Percentiles rank a stretch among this genome's conserved stretches.
phyloP scores from a whole-genome alignment of 2,888 invertebrate species.

The Drosophila subsilvestris region DNA sequence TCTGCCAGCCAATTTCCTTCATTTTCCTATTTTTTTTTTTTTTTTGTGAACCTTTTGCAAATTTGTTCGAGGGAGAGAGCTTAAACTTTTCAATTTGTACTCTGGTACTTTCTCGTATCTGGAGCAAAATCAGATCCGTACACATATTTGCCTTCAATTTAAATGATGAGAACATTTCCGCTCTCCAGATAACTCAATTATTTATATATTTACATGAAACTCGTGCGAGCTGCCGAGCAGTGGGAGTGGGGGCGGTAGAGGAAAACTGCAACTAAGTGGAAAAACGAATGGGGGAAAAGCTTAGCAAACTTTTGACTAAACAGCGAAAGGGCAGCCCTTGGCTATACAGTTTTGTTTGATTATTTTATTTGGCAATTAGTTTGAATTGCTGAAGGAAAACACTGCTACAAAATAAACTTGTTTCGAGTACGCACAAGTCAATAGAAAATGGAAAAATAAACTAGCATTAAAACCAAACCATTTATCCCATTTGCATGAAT shows the following conservation, averaged over 20 bases:
- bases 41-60: conserved; percentile 40
- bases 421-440: too few species aligned
- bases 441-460: too few species aligned
- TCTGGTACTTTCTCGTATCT: conserved; percentile 8
- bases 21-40: not conserved
- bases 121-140: conserved; percentile 39
- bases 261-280: not conserved
- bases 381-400: not conserved
- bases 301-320: conserved; percentile 18
- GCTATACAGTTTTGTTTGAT: conserved; percentile 2
- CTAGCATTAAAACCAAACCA: too few species aligned
- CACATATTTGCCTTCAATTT: conserved; percentile 52
- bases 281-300: not conserved
- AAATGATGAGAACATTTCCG: conserved; percentile 32
- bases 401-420: too few species aligned
- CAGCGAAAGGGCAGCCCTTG: not conserved
- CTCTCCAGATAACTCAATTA: conserved; percentile 41
- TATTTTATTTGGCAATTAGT: conserved; percentile 26
- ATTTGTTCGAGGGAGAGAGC: conserved; percentile 44
- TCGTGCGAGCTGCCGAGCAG: not conserved
- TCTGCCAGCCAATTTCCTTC: conserved; percentile 5
- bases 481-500: too few species aligned
- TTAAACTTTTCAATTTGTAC: conserved; percentile 69
- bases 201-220: conserved; percentile 41
- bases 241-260: not conserved